Evolutionary conservation across 2,113 vertebrate species (phyloP).

Genomic region (Aix galericulata): DNA sequence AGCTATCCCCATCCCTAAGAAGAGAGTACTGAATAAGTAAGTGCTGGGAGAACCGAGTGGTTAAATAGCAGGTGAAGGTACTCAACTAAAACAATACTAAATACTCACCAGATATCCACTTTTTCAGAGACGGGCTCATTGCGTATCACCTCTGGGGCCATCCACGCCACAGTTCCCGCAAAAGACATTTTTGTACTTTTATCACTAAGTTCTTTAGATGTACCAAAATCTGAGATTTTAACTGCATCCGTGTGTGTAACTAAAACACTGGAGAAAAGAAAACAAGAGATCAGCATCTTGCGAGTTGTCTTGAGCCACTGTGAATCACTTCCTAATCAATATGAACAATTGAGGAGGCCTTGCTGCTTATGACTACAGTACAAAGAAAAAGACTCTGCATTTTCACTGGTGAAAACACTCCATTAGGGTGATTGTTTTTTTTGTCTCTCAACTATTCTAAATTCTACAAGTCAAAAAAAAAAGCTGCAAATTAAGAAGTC

Average conservation of each 20-base stretch:
- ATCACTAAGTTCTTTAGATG: constrained; percentile 97
- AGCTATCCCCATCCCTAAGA: background rate
- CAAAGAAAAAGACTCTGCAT: background rate
- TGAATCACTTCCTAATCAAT: background rate
- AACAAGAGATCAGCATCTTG: background rate
- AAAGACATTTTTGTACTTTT: constrained; percentile 99
- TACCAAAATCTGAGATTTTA: constrained; percentile 99
- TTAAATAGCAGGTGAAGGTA: background rate
- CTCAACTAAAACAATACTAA: background rate
- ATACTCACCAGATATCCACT: constrained; percentile 96
- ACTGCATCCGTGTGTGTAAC: constrained; percentile 95
- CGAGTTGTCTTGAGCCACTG: background rate
- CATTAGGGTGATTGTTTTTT: background rate
- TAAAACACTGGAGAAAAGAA: constrained; percentile 83
- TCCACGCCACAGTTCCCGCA: constrained; percentile 97
- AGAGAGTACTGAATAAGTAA: no score
- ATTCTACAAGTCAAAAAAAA: background rate
- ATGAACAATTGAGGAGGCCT: accelerated
- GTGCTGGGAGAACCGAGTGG: background rate
- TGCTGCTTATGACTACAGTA: background rate
- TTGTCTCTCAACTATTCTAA: background rate
- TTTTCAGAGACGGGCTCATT: constrained; percentile 98
- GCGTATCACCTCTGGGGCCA: constrained; percentile 97
- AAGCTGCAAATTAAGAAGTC: background rate
- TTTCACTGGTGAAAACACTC: background rate